Conservation (phyloP, 2,888 invertebrate species). For the Leuctra nigra region DNA sequence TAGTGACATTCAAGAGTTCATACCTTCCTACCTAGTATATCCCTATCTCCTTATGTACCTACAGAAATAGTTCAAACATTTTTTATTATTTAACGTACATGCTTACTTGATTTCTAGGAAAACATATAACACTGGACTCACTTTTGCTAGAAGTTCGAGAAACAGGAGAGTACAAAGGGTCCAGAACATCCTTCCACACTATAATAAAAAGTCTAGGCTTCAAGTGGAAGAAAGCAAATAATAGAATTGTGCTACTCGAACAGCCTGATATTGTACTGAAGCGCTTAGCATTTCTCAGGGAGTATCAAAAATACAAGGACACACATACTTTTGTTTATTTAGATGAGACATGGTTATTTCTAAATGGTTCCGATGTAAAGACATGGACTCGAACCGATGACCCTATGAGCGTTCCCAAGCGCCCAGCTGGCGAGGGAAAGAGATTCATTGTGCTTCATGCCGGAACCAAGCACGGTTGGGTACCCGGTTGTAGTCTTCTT, state of each 20-base stretch:
- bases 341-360: constrained; percentile 1
- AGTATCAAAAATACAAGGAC: neutral
- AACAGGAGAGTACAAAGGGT: neutral
- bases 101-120: too few relatives aligned
- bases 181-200: neutral
- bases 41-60: too few relatives aligned
- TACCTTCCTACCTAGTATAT: too few relatives aligned
- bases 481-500: too few relatives aligned
- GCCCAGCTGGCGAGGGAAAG: neutral
- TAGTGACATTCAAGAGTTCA: too few relatives aligned
- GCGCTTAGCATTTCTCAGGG: neutral
- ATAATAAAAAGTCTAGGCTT: neutral
- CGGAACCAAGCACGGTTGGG: neutral
- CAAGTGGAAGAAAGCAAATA: constrained; percentile 1
- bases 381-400: neutral
- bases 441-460: neutral
- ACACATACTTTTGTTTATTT: too few relatives aligned
- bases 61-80: too few relatives aligned
- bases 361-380: neutral
- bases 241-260: neutral
- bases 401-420: neutral
- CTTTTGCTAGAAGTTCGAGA: too few relatives aligned
- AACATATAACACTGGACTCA: too few relatives aligned
- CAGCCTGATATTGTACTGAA: neutral
- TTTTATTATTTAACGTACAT: too few relatives aligned